Base-by-base conservation (phyloP, 2,113 vertebrate genomes). In the Hoplias malabaricus region DNA sequence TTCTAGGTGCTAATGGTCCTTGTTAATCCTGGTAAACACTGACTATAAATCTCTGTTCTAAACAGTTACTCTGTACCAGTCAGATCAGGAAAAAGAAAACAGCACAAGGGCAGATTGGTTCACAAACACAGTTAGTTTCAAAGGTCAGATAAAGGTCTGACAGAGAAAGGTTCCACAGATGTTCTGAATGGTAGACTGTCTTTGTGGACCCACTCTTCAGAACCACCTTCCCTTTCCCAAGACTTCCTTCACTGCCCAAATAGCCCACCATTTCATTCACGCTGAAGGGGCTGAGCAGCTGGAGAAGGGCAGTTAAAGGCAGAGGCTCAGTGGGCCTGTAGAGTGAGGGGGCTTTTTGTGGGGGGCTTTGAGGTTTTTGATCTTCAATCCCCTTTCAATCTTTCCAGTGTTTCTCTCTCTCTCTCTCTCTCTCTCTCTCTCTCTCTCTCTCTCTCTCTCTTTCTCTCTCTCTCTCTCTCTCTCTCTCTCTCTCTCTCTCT, bases 191-290 rank as follows among this genome's bases (percentile, higher is more conserved):
- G 13, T n/a, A n/a, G 19, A 19, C 50, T 59, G 53, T 19, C 9
- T 77, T 69, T 69, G 29, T 31, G 27, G 40, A 53, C 76, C 72
- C 19, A 34, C 69, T 65, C 71, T 48, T n/a, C 75, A 66, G 63
- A 71, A 86, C 63, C 33, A 29, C 29, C n/a, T 53, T 43, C 33
- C 23, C 12, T 79, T 50, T 48, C 53, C 78, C 65, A 71, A 75
- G 36, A 31, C 33, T 61, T 81, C 33, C 59, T 66, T 83, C 85
- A 86, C 86, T 86, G 69, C 67, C 73, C 82, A 53, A 61, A 38
- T 88, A 88, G 88, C 81, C 69, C 85, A 73, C 71, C 59, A 86
- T 85, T 90, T 91, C 86, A 87, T 90, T 90, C 87, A 87, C 82
- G 78, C 63, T 79, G 59, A 69, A 42, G 53, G 33, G 70, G 21